phyloP scores from a whole-genome alignment of 2,888 invertebrate species.

The Acleris literana region DNA sequence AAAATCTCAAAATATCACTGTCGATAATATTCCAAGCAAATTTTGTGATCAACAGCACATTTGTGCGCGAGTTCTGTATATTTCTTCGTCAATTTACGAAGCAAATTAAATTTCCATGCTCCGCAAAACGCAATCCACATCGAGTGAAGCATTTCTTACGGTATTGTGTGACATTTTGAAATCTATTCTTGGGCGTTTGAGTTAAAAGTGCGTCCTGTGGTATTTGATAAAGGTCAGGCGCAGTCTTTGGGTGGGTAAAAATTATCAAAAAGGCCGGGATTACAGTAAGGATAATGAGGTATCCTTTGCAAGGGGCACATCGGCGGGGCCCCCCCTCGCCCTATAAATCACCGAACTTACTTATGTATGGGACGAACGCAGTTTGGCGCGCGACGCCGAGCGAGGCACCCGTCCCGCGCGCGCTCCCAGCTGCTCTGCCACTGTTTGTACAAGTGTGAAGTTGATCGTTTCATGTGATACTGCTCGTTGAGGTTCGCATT shows the following conservation, averaged over 20 bases:
- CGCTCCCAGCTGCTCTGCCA: constrained; percentile 52
- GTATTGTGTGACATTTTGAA: constrained; percentile 22
- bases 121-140: not conserved
- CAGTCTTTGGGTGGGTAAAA: constrained; percentile 64
- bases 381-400: constrained; percentile 78
- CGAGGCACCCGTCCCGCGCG: constrained; percentile 52
- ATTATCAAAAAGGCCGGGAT: constrained; percentile 79
- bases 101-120: not conserved
- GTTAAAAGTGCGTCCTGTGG: constrained; percentile 32
- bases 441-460: constrained; percentile 82
- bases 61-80: not conserved
- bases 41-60: too few relatives aligned
- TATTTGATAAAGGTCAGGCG: constrained; percentile 59
- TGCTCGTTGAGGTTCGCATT: constrained; percentile 74
- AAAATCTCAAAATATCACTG: not conserved
- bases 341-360: constrained; percentile 68
- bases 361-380: constrained; percentile 65
- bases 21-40: too few relatives aligned
- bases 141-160: not conserved
- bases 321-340: constrained; percentile 52
- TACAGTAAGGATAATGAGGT: constrained; percentile 81
- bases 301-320: constrained; percentile 74
- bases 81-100: not conserved
- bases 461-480: constrained; percentile 81
- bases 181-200: constrained; percentile 27